Evolutionary conservation across 2,797 vertebrate species (phyloP), one percentile per base, ranked within the genome.

Genomic region (Fistularia commersonii): DNA sequence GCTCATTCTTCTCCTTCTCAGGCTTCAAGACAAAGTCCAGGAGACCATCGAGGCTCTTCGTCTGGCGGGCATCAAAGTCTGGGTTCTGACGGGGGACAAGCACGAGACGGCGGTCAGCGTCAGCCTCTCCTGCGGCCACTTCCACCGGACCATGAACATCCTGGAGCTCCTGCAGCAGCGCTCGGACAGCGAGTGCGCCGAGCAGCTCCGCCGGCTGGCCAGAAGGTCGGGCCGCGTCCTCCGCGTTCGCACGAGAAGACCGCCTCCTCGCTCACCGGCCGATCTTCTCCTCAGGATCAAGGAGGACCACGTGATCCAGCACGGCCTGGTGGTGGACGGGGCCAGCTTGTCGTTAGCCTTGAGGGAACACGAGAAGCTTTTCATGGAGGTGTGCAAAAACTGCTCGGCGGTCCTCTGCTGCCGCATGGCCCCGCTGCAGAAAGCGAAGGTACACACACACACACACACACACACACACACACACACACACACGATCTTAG

Each of bases 1-100:
- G n/a, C n/a, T n/a, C n/a, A n/a, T n/a, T n/a, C n/a, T n/a, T n/a
- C n/a, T n/a, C n/a, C n/a, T n/a, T 33, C 37, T 14, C 45, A 98
- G 97, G 54, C 90, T 98, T 42, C 95, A 98, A 79, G 95, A 98
- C 51, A 97, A 97, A 86, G 95, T 98, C 48, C 93, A 95, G 81
- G 96, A 98, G 87, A 99, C 96, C 1, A 98, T 99, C 33, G 96
- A 98, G 81, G 92, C 93, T 1, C 83, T 99, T 48, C 91, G 96
- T 13, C 71, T 96, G 81, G 96, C 97, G 44, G 97, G 96, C 47
- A 98, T 98, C 82, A 98, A 98, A 88, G 91, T 99, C 10, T 98
- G 96, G 97, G 96, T 99, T 54, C 91, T 99, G 70, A 98, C 95
- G 0, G 96, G 96, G 15, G 97, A 99, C 80, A 98, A 98, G 77